Evolutionary conservation across 2,888 invertebrate genomes (phyloP), one percentile per base, ranked within the genome.

Genomic region (Vannuccia rotundouncinata): DNA sequence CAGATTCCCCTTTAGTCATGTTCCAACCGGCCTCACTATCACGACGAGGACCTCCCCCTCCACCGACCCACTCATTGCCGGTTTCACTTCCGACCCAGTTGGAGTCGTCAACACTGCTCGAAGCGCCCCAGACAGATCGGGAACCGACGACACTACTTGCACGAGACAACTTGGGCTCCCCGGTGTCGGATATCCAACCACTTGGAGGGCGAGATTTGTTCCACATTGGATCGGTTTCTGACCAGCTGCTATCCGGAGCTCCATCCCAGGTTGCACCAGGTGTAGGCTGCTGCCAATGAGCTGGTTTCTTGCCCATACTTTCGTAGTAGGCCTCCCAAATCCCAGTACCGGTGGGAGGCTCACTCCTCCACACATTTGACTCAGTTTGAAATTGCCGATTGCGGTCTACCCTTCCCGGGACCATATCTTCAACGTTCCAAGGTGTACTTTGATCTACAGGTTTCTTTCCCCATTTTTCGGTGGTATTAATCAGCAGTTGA

Each of bases 371-470:
- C 5, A 81, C 81, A 30, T 80, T 79, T 17, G 79, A 80, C 13
- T 81, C 81, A 25, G 22, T 31, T 29, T 78, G 79, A n/a, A 25
- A 83, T 87, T 90, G 2, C 90, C 90, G 0, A 89, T 90, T 0
- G 90, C 90, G 5, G 87, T 91, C 25, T 89, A 91, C 1, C 30
- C 22, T 30, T 13, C 73, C 28, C 5, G 73, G 22, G 60, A 31
- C 31, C 10, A 77, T 5, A 17, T 78, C 73, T 10, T 77, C 77
- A 1, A 77, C 45, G 28, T 74, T 73, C 80, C 80, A 80, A 5
- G 80, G 31, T 25, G 80, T 78, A 5, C 30, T 78, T 27, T 80
- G 80, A 27, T 80, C 80, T 28, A 80, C 80, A 5, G 80, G 27
- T 10, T 29, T n/a, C 17, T 27, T 28, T 1, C 80, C 80, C 80